A percentile compares a stretch with the other conserved stretches of the same genome.
Evolutionary conservation across 2,113 vertebrate genomes (phyloP).

Genomic region (Protobothrops mucrosquamatus): DNA sequence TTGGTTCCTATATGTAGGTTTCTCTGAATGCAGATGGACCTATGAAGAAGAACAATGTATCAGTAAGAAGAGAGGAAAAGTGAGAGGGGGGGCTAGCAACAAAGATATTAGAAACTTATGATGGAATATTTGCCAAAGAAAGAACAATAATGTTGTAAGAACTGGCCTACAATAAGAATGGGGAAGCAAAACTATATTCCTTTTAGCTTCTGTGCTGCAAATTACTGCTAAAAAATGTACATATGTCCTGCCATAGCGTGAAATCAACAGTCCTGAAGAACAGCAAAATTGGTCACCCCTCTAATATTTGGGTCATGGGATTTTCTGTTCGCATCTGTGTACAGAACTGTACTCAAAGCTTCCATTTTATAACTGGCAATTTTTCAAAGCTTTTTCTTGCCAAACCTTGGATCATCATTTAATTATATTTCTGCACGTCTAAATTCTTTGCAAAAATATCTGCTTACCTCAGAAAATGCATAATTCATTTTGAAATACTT

Average conservation of each 20-base stretch:
- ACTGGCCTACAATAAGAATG: background rate
- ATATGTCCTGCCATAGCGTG: background rate
- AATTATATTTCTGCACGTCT: background rate
- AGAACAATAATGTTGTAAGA: background rate
- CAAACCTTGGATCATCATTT: slow-evolving; percentile 21
- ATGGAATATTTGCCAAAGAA: background rate
- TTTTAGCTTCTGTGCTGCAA: background rate
- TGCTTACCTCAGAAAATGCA: background rate
- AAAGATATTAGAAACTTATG: background rate
- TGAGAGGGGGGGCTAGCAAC: background rate
- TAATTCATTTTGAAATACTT: slow-evolving; percentile 16
- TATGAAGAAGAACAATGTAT: background rate
- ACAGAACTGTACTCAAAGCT: background rate
- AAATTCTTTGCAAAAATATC: slow-evolving; percentile 13
- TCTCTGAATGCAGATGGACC: background rate
- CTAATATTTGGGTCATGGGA: background rate
- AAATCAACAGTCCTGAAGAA: background rate
- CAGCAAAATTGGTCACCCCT: background rate
- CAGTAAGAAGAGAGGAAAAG: background rate
- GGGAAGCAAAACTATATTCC: background rate
- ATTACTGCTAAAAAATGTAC: background rate
- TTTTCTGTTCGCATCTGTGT: background rate
- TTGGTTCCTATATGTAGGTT: background rate
- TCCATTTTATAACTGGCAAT: background rate
- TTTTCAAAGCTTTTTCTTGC: background rate